Conservation (phyloP, 2,797 vertebrate genomes). For the Tinamus major region DNA sequence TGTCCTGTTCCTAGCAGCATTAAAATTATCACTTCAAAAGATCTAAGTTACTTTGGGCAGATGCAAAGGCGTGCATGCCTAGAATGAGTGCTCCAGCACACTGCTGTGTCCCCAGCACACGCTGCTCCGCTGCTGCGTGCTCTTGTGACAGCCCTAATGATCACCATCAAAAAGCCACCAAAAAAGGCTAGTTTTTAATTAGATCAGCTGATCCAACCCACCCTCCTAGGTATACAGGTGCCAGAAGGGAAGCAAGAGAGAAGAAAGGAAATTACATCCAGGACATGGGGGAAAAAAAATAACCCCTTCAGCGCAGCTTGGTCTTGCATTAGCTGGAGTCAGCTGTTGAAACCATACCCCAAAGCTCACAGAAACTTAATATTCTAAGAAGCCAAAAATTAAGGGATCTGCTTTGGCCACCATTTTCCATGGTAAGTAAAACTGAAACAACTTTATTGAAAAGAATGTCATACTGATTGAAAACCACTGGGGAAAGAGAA, state of each 20-base stretch:
- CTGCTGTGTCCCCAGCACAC: not conserved
- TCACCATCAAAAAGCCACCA: not conserved
- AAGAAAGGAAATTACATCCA: not conserved
- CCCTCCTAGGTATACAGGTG: not conserved
- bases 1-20: not conserved
- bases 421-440: not conserved
- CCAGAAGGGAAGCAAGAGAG: not conserved
- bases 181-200: not conserved
- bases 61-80: not conserved
- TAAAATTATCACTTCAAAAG: not conserved
- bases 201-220: not conserved
- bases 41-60: not conserved
- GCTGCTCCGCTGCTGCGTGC: not conserved
- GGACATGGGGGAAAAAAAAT: not conserved
- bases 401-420: not conserved
- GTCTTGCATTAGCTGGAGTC: not conserved
- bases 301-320: not conserved
- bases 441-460: not conserved
- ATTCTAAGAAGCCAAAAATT: not conserved
- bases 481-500: not conserved
- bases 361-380: not conserved
- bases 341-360: not conserved
- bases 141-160: not conserved
- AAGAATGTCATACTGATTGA: not conserved
- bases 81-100: not conserved